Evolutionary conservation across 2,888 invertebrate genomes (phyloP).

Genomic region (Tipula unca): DNA sequence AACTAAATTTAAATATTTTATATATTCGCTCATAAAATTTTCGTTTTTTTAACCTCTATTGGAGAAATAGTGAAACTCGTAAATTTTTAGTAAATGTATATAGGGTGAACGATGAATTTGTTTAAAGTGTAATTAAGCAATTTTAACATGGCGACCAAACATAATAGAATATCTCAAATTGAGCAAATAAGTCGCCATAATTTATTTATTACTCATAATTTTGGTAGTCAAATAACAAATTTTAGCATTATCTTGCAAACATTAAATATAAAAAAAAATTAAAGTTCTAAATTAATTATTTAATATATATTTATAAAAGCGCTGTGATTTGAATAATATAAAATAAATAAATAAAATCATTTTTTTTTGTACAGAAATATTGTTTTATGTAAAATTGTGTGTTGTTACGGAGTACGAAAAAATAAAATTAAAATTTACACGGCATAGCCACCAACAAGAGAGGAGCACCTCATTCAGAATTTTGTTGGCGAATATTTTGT

Average conservation of each 20-base stretch:
- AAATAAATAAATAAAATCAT: neutral
- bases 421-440: neutral
- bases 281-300: neutral
- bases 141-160: neutral
- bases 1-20: no score
- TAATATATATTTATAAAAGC: neutral
- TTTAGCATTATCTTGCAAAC: neutral
- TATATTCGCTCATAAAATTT: no score
- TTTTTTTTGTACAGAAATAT: neutral
- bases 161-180: neutral
- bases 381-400: neutral
- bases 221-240: neutral
- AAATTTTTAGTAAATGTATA: no score
- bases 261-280: neutral
- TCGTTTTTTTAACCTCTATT: no score
- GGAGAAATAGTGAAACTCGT: no score
- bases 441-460: neutral
- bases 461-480: neutral
- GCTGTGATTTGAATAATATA: neutral
- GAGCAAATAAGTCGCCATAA: neutral
- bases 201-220: neutral
- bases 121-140: no score
- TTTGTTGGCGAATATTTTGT: neutral
- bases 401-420: neutral
- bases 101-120: no score